Evolutionary conservation across 2,888 invertebrate genomes (phyloP), one percentile per base, ranked within the genome.

Genomic region (Sylvicola fuscatus): DNA sequence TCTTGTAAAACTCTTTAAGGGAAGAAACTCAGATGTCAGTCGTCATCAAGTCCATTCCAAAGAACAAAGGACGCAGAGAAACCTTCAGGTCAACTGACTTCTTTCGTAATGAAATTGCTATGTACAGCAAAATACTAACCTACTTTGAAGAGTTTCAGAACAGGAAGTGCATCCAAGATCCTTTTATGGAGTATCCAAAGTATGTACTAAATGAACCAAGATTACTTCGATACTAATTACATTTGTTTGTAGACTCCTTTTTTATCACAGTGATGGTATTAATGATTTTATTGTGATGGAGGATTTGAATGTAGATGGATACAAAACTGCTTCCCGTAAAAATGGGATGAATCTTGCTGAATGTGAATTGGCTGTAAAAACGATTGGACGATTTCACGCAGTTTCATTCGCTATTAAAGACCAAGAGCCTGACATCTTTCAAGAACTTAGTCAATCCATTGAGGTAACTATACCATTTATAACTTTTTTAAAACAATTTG

Each of bases 81-180:
- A 69, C 78, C 0, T 79, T 66, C 44, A 62, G 70, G 38, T 72
- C 70, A 28, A 47, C 60, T 3, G 74, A 72, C 33, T 79, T 78
- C 49, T 80, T 79, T 46, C 58, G 59, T 40, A 79, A 78, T 47
- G 79, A 80, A 54, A 71, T 72, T 1, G 55, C 58, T 35, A 78
- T 79, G 49, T 80, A 79, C 50, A 55, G 45, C 0, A 52, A 51
- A 33, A 46, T 58, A 3, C 39, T 58, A 2, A 55, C 56, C 2
- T 50, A 49, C 2, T 46, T 53, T 32, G 53, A 54, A 32, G 43
- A 44, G 5, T 58, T 58, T 34, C 58, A 58, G 37, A 35, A 40
- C 1, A 40, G 43, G 3, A 46, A 45, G 2, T 39, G 48, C 11
- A 46, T 51, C 0, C 46, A 48, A n/a, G 59, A 66, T 3, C 67